phyloP scores from a whole-genome alignment of 2,113 vertebrate genomes.

The Oncorhynchus mykiss region DNA sequence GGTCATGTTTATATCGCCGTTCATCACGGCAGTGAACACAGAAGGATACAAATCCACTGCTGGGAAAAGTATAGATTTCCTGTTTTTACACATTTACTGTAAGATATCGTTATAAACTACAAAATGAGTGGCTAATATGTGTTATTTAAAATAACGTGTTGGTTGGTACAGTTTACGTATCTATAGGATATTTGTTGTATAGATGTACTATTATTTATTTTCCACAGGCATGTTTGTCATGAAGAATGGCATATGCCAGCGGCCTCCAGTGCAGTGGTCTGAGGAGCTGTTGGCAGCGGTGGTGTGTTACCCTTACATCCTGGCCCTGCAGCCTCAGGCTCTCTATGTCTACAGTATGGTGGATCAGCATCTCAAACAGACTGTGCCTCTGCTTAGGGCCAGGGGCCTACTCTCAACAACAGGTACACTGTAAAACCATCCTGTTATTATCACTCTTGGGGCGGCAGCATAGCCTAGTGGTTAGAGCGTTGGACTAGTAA shows the following conservation, averaged over 20 bases:
- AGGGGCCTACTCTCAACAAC: conserved; percentile 54
- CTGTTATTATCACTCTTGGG: too few relatives aligned
- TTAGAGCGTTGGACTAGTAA: too few relatives aligned
- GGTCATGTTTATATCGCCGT: background rate
- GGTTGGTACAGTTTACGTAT: background rate
- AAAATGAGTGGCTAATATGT: too few relatives aligned
- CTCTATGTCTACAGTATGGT: conserved; percentile 67
- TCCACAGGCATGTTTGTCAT: conserved; percentile 71
- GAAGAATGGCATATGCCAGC: conserved; percentile 64
- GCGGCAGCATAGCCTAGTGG: too few relatives aligned
- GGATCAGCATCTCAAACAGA: conserved; percentile 70
- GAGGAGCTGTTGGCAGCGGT: conserved; percentile 59
- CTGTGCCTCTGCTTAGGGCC: conserved; percentile 44
- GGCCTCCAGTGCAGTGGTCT: conserved; percentile 66
- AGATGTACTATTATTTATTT: conserved; percentile 19
- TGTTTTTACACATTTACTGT: too few relatives aligned
- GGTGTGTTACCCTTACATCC: conserved; percentile 63
- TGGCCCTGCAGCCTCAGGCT: conserved; percentile 54
- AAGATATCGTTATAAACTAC: too few relatives aligned
- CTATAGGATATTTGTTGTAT: conserved; percentile 41
- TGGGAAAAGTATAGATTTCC: too few relatives aligned
- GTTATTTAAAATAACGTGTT: too few relatives aligned
- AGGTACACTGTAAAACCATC: conserved; percentile 47
- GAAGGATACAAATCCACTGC: too few relatives aligned
- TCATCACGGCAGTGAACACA: background rate